Conservation (phyloP, 2,797 vertebrate species). For the Eupleurogrammus muticus region DNA sequence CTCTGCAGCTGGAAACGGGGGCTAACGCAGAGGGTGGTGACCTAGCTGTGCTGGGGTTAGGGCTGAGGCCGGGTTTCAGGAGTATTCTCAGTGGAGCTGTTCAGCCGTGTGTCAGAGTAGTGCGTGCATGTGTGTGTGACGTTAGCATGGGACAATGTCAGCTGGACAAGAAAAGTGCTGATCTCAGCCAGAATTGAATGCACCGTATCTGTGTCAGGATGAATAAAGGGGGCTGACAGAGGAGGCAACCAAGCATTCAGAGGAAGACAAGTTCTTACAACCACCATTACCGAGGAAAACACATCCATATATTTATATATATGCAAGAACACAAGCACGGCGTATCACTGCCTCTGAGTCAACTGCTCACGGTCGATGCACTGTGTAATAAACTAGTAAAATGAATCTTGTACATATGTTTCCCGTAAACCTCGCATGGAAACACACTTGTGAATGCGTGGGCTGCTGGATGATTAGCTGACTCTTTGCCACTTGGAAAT, state of each 20-base stretch:
- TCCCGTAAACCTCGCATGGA: slow-evolving; percentile 50
- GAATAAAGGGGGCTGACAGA: slow-evolving; percentile 67
- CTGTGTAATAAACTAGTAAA: slow-evolving; percentile 29
- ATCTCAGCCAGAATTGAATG: slow-evolving; percentile 70
- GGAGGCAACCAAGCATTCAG: slow-evolving; percentile 49
- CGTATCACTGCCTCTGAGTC: slow-evolving; percentile 34
- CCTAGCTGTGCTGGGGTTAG: slow-evolving; percentile 25
- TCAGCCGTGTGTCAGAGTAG: slow-evolving; percentile 44
- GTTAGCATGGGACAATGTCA: slow-evolving; percentile 65
- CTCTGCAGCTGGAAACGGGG: slow-evolving; percentile 28
- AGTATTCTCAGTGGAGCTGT: slow-evolving; percentile 56
- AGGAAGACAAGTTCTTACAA: slow-evolving; percentile 29
- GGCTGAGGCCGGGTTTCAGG: slow-evolving; percentile 29
- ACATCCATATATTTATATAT: slow-evolving; percentile 45
- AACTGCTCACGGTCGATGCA: slow-evolving; percentile 15
- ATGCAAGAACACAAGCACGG: slow-evolving; percentile 45
- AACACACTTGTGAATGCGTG: slow-evolving; percentile 58
- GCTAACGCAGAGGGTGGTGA: slow-evolving; percentile 36
- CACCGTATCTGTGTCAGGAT: slow-evolving; percentile 70
- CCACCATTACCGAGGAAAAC: slow-evolving; percentile 47
- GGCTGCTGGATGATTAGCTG: slow-evolving; percentile 67
- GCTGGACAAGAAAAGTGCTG: slow-evolving; percentile 74
- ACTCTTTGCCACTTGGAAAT: slow-evolving; percentile 73
- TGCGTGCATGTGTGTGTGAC: slow-evolving; percentile 30
- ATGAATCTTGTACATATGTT: slow-evolving; percentile 45